phyloP scores from a whole-genome alignment of 2,797 vertebrate species.

The Xenopus petersii region DNA sequence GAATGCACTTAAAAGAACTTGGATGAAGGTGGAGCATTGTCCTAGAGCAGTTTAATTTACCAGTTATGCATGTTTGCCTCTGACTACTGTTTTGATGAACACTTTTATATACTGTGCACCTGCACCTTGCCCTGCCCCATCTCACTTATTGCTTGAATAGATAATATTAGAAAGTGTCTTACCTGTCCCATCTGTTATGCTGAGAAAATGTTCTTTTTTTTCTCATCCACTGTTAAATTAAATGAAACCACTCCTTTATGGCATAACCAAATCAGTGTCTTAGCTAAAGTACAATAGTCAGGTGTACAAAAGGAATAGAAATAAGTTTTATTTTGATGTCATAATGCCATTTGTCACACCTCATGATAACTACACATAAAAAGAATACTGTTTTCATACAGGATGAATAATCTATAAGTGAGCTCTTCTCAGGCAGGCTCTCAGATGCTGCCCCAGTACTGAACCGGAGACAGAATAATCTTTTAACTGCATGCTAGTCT shows the following conservation, averaged over 20 bases:
- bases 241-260: conserved; percentile 11
- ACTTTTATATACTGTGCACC: conserved; percentile 55
- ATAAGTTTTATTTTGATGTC: not conserved
- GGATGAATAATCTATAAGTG: not conserved
- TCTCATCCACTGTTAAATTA: not conserved
- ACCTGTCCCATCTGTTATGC: conserved; percentile 10
- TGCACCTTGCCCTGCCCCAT: conserved; percentile 42
- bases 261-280: conserved; percentile 41
- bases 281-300: conserved; percentile 53
- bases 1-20: conserved; percentile 48
- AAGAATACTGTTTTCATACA: too few species aligned
- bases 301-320: conserved; percentile 43
- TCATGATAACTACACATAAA: not conserved
- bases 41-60: conserved; percentile 25
- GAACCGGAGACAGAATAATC: too few species aligned
- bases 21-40: conserved; percentile 46
- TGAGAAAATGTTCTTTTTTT: not conserved
- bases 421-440: not conserved
- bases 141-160: conserved; percentile 7
- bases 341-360: not conserved
- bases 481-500: too few species aligned
- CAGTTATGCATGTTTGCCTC: conserved; percentile 57
- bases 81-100: conserved; percentile 54
- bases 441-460: not conserved
- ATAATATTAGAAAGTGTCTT: not conserved